Conservation (phyloP, 2,797 vertebrate genomes). For the Eulemur mongoz region DNA sequence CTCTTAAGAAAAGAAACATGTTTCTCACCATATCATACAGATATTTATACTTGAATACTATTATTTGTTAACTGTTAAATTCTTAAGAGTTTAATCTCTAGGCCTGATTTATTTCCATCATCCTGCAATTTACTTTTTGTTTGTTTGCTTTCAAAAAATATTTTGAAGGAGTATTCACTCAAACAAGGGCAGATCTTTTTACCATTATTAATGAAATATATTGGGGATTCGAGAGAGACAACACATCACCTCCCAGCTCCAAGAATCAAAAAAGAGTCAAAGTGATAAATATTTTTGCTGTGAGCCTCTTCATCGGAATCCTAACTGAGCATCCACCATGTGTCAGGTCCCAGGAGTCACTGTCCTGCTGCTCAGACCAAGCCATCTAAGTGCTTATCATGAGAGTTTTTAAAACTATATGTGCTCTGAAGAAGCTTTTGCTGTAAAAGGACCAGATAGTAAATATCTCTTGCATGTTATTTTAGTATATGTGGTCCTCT, state of each 20-base stretch:
- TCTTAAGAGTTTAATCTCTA: not conserved
- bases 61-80: conserved; percentile 6
- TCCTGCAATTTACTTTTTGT: not conserved
- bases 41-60: not conserved
- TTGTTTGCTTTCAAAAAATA: not conserved
- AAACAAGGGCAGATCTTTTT: not conserved
- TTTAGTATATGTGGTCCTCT: not conserved
- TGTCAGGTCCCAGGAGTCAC: not conserved
- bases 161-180: not conserved
- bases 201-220: not conserved
- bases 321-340: not conserved
- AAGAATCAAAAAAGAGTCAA: not conserved
- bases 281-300: not conserved
- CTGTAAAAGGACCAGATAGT: not conserved
- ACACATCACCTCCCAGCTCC: not conserved
- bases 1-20: not conserved
- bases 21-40: not conserved
- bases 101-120: not conserved
- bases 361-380: not conserved
- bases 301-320: not conserved
- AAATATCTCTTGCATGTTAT: not conserved
- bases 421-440: not conserved
- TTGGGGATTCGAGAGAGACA: not conserved
- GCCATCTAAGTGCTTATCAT: not conserved
- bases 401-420: not conserved